Conservation (phyloP, 2,888 invertebrate genomes). For the Drosophila prostipennis region DNA sequence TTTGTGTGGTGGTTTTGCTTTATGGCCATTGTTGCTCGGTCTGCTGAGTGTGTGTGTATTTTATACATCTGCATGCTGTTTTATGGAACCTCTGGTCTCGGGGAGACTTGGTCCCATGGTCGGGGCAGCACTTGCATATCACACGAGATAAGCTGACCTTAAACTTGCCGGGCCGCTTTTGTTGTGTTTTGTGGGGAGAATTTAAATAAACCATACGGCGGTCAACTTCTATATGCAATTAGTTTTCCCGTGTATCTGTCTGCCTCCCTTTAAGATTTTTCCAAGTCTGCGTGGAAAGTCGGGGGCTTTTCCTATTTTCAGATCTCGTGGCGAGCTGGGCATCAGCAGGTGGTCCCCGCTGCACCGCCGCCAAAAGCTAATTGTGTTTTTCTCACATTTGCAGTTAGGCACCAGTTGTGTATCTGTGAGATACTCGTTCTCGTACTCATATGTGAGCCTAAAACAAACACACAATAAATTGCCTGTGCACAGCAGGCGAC, state of each 20-base stretch:
- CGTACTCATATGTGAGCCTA: conserved; percentile 59
- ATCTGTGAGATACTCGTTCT: conserved; percentile 57
- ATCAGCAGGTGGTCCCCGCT: conserved; percentile 69
- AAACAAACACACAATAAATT: conserved; percentile 81
- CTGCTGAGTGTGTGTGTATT: conserved; percentile 25
- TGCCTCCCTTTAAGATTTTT: conserved; percentile 11
- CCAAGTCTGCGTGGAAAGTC: conserved; percentile 66
- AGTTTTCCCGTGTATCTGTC: conserved; percentile 58
- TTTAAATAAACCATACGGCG: conserved; percentile 66
- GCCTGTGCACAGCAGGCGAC: conserved; percentile 72
- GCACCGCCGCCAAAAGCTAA: conserved; percentile 76
- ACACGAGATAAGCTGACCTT: conserved; percentile 68
- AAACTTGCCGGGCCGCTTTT: conserved; percentile 76
- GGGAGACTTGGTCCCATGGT: conserved; percentile 52
- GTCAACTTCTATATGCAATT: conserved; percentile 74
- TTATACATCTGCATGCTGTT: conserved; percentile 54
- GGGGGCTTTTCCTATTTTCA: conserved; percentile 30
- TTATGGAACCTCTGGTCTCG: conserved; percentile 54
- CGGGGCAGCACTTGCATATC: conserved; percentile 55
- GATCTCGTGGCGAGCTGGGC: conserved; percentile 50
- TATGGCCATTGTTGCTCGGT: conserved; percentile 32
- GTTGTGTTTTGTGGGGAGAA: conserved; percentile 66
- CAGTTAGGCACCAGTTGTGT: conserved; percentile 59
- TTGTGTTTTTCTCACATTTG: conserved; percentile 80
- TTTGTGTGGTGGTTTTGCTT: conserved; percentile 45